Base-by-base conservation (phyloP, 2,888 invertebrate genomes). In the Sphaerophoria rueppellii region DNA sequence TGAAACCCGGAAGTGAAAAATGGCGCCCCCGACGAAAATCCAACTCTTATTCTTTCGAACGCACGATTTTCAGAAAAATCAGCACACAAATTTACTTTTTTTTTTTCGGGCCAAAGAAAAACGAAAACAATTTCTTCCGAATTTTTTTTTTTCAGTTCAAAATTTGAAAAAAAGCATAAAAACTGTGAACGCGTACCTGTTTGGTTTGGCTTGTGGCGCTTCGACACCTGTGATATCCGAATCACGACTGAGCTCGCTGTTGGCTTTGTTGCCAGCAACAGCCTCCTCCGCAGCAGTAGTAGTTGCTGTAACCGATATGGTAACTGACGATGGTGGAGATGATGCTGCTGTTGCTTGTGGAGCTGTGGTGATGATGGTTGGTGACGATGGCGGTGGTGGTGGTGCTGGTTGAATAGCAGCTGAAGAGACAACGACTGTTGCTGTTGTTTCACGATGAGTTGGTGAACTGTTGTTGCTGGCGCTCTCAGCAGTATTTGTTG, bases 151-250 rank as follows among this genome's bases (percentile, higher is more conserved):
- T 24, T 24, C 2, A 24, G 24, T 24, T 24, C 24, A 24, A 24
- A 24, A 24, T 24, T 24, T 6, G 24, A 16, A 54, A 54, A 54
- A 24, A 12, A 35, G 16, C 48, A 14, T 14, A 6, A 12, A 37
- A 14, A 50, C 61, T 50, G 43, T 32, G 48, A 57, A 78, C 89
- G 90, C 90, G 90, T 91, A 91, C 91, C 91, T 91, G 90, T 89
- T 89, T 88, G 87, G 83, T 83, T 88, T 87, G 88, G 90, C 88
- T 88, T 89, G 89, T 88, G 89, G 89, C 89, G 67, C 71, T 74
- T 60, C 82, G 77, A 89, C 89, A 89, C 90, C 90, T 90, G 90
- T 90, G 90, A 89, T 89, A 89, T 90, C 90, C 90, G 90, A 90
- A 89, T 90, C 90, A 90, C 91, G 90, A 91, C 90, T 91, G 89